Evolutionary conservation across 53 echinoderm and acorn worm species (phyloP).

Genomic region (Echinometra lucunter): DNA sequence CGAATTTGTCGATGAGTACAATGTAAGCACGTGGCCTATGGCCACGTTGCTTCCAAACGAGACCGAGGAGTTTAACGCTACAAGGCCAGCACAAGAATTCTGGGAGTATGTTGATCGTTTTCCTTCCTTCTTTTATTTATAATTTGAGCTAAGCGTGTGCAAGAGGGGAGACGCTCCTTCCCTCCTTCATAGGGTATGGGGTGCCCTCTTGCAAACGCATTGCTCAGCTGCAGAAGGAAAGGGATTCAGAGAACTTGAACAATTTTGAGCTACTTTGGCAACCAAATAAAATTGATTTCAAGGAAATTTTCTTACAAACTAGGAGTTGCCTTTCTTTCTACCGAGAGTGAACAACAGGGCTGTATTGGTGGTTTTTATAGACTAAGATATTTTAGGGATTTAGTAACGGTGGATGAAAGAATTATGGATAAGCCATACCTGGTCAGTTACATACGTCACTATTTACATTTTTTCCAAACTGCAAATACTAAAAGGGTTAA

Average conservation of each 20-base stretch:
- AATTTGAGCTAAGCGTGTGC: slow-evolving; percentile 40
- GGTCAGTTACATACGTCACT: slow-evolving; percentile 36
- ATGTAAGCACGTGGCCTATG: slow-evolving; percentile 58
- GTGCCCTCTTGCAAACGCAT: slow-evolving; percentile 38
- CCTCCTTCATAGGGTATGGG: neutral
- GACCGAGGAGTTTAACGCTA: slow-evolving; percentile 42
- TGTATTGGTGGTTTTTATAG: neutral
- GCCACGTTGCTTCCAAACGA: slow-evolving; percentile 34
- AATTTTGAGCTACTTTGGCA: slow-evolving; percentile 19
- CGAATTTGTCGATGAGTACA: slow-evolving; percentile 50
- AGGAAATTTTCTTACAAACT: neutral
- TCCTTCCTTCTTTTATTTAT: neutral
- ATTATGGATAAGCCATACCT: neutral
- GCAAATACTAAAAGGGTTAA: neutral
- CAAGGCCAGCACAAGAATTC: slow-evolving; percentile 77
- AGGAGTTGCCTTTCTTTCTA: neutral
- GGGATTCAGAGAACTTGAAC: neutral
- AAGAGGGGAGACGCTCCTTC: neutral
- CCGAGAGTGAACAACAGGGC: neutral
- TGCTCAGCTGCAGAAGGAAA: slow-evolving; percentile 35
- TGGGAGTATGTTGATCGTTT: slow-evolving; percentile 78
- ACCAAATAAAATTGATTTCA: neutral
- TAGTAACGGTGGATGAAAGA: neutral
- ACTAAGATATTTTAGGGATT: neutral
- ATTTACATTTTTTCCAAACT: neutral